These are phyloP conservation scores for Meiosimyza platycephala DNA, from an alignment of 2,888 invertebrate genomes.

Conservation along the genomic window DNA sequence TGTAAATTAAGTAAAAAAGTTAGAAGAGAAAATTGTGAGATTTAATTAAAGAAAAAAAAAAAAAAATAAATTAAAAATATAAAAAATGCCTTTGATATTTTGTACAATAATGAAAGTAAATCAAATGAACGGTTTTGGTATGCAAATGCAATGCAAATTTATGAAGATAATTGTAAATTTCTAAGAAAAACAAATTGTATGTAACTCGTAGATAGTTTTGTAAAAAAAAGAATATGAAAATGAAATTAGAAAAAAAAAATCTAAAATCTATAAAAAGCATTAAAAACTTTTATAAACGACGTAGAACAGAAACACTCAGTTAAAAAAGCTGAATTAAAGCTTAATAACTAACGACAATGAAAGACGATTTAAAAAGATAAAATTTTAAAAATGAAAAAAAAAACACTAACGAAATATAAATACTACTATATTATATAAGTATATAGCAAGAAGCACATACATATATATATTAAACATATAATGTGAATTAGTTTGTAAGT, in stretches of 20 bases:
- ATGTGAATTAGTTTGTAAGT: conserved; percentile 44
- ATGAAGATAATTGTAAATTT: conserved; percentile 51
- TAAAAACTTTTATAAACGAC: conserved; percentile 32
- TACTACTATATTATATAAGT: not conserved
- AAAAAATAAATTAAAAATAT: conserved; percentile 6
- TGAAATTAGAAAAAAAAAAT: conserved; percentile 1
- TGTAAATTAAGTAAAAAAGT: conserved; percentile 45
- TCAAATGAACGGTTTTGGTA: conserved; percentile 11
- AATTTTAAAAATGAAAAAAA: conserved; percentile 34
- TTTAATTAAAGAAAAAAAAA: conserved; percentile 14
- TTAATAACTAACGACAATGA: conserved; percentile 50
- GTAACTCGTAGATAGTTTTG: conserved; percentile 30
- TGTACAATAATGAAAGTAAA: conserved; percentile 30
- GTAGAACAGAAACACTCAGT: conserved; percentile 39
- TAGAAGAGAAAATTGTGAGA: conserved; percentile 16
- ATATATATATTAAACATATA: conserved; percentile 54
- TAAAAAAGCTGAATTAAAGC: not conserved
- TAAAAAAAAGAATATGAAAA: conserved; percentile 22
- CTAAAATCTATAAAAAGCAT: conserved; percentile 2
- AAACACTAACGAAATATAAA: conserved; percentile 27
- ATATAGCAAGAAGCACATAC: conserved; percentile 24
- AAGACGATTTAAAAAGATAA: conserved; percentile 42
- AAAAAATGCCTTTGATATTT: conserved; percentile 33
- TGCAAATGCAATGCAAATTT: conserved; percentile 32
- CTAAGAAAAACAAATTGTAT: conserved; percentile 1